Percentiles rank a stretch among this genome's conserved stretches.
phyloP scores from a whole-genome alignment of 2,888 invertebrate genomes.

The Acanthosoma haemorrhoidale region DNA sequence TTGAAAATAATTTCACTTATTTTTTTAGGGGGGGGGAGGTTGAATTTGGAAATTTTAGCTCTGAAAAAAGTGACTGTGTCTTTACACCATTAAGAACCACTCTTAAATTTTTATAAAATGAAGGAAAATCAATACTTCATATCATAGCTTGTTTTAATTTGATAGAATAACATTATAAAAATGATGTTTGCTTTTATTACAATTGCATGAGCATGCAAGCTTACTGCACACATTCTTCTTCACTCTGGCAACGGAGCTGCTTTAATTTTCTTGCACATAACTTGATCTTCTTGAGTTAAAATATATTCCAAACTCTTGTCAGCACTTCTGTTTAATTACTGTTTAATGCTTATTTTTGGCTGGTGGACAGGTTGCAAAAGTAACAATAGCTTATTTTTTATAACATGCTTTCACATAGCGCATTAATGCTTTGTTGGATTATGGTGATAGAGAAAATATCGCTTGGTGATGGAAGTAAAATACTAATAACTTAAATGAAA shows the following conservation, averaged over 20 bases:
- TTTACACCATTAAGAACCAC: too few relatives aligned
- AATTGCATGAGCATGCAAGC: constrained; percentile 4
- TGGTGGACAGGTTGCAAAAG: constrained; percentile 37
- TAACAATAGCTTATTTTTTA: constrained; percentile 22
- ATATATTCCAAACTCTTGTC: constrained; percentile 5
- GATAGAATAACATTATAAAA: too few relatives aligned
- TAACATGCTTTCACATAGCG: background rate
- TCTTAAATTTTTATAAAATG: too few relatives aligned
- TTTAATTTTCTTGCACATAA: background rate
- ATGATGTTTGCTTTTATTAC: background rate
- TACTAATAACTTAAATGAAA: background rate
- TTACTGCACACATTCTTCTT: background rate
- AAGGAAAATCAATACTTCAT: too few relatives aligned
- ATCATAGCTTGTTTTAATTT: too few relatives aligned
- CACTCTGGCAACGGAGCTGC: background rate
- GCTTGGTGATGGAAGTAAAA: background rate
- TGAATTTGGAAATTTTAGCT: too few relatives aligned
- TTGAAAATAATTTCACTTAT: too few relatives aligned
- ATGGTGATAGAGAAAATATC: background rate
- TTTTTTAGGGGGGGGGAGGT: too few relatives aligned
- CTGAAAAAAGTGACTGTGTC: too few relatives aligned
- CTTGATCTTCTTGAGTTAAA: background rate
- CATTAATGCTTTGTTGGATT: constrained; percentile 1
- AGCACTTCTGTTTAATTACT: constrained; percentile 11
- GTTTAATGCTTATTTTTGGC: constrained; percentile 30